Evolutionary conservation across 2,113 vertebrate genomes (phyloP).

Genomic region (Tyto alba): DNA sequence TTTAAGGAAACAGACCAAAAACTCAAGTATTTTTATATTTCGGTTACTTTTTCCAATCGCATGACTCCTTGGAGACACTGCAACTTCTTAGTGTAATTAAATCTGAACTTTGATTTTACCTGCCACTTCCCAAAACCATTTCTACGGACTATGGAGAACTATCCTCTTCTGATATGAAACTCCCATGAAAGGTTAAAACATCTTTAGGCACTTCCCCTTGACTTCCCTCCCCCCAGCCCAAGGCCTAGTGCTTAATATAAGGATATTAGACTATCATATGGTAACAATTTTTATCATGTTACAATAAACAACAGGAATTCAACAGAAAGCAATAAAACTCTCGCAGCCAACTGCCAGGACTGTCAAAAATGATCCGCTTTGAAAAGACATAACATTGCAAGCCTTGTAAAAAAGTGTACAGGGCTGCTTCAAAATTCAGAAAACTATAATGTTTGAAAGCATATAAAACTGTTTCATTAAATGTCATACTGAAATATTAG

Average conservation of each 20-base stretch:
- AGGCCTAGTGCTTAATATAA: neutral
- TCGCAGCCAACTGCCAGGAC: constrained; percentile 49
- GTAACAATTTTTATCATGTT: constrained; percentile 72
- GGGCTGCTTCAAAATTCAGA: neutral
- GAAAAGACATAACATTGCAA: constrained; percentile 35
- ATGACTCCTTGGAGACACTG: neutral
- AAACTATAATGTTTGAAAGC: neutral
- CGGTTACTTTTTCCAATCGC: neutral
- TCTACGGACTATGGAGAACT: neutral
- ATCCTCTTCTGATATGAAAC: neutral
- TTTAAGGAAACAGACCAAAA: neutral
- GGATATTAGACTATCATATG: constrained; percentile 58
- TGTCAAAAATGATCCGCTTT: constrained; percentile 63
- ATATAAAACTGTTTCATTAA: neutral
- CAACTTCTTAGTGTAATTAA: neutral
- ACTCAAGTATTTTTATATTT: neutral
- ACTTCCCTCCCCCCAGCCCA: neutral
- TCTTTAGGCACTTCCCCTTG: neutral
- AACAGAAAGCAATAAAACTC: constrained; percentile 62
- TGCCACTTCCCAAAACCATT: neutral
- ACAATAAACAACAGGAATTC: constrained; percentile 71
- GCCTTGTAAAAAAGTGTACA: neutral
- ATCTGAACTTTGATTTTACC: neutral
- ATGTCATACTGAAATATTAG: constrained; percentile 4
- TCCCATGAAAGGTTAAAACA: constrained; percentile 35